These are phyloP conservation scores for Eristalinus sepulchralis DNA, from an alignment of 2,888 invertebrate genomes.

Conservation along the genomic window DNA sequence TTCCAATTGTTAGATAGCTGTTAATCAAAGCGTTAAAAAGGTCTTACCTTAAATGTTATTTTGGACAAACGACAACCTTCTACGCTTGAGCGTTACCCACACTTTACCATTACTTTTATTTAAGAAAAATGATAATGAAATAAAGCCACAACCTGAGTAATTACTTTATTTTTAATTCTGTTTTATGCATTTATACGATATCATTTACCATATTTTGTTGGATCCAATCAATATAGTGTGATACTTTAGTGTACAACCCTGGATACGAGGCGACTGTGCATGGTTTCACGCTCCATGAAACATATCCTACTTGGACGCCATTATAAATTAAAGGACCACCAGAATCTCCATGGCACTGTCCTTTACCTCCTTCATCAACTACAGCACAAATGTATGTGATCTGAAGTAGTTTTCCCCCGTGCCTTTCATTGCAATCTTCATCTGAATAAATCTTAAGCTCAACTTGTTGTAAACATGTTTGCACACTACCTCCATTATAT, in stretches of 20 bases:
- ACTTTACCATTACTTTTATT: too few species aligned
- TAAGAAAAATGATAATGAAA: too few species aligned
- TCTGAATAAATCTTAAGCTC: slow-evolving; percentile 78
- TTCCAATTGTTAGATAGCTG: too few species aligned
- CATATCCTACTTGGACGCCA: slow-evolving; percentile 80
- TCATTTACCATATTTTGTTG: too few species aligned
- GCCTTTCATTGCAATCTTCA: slow-evolving; percentile 78
- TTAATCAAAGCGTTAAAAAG: too few species aligned
- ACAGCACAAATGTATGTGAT: slow-evolving; percentile 81
- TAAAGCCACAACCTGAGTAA: too few species aligned
- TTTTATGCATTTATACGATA: not conserved
- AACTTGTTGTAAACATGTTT: slow-evolving; percentile 79
- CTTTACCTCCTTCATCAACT: slow-evolving; percentile 80
- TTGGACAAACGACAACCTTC: too few species aligned
- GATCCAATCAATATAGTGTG: slow-evolving; percentile 79
- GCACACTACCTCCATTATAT: slow-evolving; percentile 79
- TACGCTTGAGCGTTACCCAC: too few species aligned
- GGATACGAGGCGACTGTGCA: slow-evolving; percentile 80
- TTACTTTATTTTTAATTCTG: not conserved
- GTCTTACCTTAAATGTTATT: too few species aligned
- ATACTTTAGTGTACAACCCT: slow-evolving; percentile 81
- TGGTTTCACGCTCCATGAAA: slow-evolving; percentile 81
- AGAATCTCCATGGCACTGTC: slow-evolving; percentile 81
- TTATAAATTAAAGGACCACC: slow-evolving; percentile 80
- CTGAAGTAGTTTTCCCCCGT: slow-evolving; percentile 75